Evolutionary conservation across 2,113 vertebrate species (phyloP).

Genomic region (Macroglossus sobrinus): DNA sequence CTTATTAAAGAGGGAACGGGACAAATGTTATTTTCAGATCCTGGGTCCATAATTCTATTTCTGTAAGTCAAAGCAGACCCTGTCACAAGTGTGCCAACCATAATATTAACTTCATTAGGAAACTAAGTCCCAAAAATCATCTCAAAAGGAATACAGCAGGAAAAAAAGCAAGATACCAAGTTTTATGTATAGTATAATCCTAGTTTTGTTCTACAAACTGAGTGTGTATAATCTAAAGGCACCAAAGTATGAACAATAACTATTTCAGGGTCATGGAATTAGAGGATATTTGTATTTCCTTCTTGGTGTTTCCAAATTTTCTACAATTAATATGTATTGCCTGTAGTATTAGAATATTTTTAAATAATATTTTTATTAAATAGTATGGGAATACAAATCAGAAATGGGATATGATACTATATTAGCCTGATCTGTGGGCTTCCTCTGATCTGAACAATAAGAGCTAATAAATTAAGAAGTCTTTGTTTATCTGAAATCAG

Average conservation of each 20-base stretch:
- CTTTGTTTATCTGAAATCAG: neutral
- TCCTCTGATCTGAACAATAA: neutral
- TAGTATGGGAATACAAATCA: neutral
- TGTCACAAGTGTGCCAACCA: neutral
- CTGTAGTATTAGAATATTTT: neutral
- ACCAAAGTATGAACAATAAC: neutral
- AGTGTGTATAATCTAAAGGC: neutral
- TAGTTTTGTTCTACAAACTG: neutral
- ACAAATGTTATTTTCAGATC: slow-evolving; percentile 50
- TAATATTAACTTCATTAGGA: slow-evolving; percentile 13
- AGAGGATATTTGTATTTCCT: slow-evolving; percentile 14
- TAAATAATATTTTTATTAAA: neutral
- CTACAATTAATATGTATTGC: neutral
- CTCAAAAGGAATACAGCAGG: neutral
- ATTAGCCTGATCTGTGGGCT: neutral
- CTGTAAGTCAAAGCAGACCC: slow-evolving; percentile 55
- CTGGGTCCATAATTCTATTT: slow-evolving; percentile 17
- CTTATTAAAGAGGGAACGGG: neutral
- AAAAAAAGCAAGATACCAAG: neutral
- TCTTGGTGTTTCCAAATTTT: slow-evolving; percentile 10
- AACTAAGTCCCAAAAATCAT: slow-evolving; percentile 2
- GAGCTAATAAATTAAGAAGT: neutral
- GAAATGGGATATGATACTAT: neutral
- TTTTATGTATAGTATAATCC: neutral
- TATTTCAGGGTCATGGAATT: neutral